Base-by-base conservation (phyloP, 1,140 invertebrate species). In the Temnothorax longispinosus region DNA sequence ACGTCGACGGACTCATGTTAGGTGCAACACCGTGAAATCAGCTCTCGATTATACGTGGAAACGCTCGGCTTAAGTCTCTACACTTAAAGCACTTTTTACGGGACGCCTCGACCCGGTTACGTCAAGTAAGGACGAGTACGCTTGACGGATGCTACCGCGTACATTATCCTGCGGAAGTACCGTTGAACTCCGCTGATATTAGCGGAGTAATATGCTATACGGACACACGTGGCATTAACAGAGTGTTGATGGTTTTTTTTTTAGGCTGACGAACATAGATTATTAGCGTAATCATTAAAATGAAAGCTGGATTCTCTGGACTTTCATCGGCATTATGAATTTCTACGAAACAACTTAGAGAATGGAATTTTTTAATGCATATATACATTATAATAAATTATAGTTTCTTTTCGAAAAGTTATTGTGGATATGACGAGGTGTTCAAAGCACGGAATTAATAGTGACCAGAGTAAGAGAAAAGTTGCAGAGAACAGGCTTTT, bases 81-180 rank as follows among this genome's bases (percentile, higher is more conserved):
- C 32, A 32, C 41, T 72, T 50, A 52, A 77, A 69, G 47, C 50
- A 21, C 52, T 71, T 85, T 69, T 54, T 71, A 71, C 13, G 62
- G n/a, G 44, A 75, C 41, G 56, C 35, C 62, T 50, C 89, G 88
- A 89, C 88, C 89, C 85, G 88, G 81, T 90, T 90, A 80, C 64
- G 89, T 89, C 89, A 84, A 58, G 69, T 50, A 18, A 65, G 52
- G 84, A 84, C 65, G 65, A 82, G 77, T 41, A 84, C 41, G 77
- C 85, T 77, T 87, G 88, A 86, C 85, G 27, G 82, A 77, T 87
- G 71, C 84, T 81, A 72, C 71, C 86, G 54, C 47, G 58, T 65
- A 44, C 38, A 52, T 78, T 85, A 76, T 64, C 74, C 47, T 65
- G n/a, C 58, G 74, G 38, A 52, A 18, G 85, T 89, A 89, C 89